Base-by-base conservation (phyloP, 2,113 vertebrate species). In the Osmerus eperlanus region DNA sequence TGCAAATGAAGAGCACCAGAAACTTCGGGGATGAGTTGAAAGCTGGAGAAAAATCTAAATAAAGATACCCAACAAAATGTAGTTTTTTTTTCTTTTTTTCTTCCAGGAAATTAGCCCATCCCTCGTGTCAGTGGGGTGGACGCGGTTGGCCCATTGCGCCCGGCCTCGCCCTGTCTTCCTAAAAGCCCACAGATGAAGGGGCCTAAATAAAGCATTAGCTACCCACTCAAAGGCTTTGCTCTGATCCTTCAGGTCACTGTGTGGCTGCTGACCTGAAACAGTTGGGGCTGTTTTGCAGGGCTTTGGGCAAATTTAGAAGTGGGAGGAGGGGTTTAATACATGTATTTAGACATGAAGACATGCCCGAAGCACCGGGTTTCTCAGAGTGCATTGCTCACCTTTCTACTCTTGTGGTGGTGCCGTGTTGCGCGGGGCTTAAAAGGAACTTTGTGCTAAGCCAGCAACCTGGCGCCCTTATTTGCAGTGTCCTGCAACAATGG, bases 211-310 rank as follows among this genome's bases (percentile, higher is more conserved):
- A 83, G 84, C 86, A 92, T 92, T 93, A 94, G 84, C 85, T 66
- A 69, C 82, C 88, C 78, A 81, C 87, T 92, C 91, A 90, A 91
- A 93, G 85, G 90, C 86, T 90, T 92, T 93, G 82, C 81, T 80
- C 76, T 88, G 88, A 89, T 91, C 88, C 90, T 90, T 82, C 82
- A 88, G 92, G 91, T 91, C 85, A 90, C 65, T 80, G 1, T 66
- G 58, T 78, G 87, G 84, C 86, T 88, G 85, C 82, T 88, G 84
- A 83, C 75, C 81, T 86, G 77, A 80, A 86, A 83, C 76, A 80
- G 84, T 70, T 84, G 64, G 80, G 82, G 84, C 84, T 87, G 72
- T 82, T 87, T 89, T 83, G 73, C 67, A 52, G 78, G 87, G 87
- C 84, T 90, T 82, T 85, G 72, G 76, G 73, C 65, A 85, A 86